Percentiles rank a stretch among this genome's conserved stretches.
Evolutionary conservation across 2,113 vertebrate species (phyloP).

Genomic region (Bufo bufo): DNA sequence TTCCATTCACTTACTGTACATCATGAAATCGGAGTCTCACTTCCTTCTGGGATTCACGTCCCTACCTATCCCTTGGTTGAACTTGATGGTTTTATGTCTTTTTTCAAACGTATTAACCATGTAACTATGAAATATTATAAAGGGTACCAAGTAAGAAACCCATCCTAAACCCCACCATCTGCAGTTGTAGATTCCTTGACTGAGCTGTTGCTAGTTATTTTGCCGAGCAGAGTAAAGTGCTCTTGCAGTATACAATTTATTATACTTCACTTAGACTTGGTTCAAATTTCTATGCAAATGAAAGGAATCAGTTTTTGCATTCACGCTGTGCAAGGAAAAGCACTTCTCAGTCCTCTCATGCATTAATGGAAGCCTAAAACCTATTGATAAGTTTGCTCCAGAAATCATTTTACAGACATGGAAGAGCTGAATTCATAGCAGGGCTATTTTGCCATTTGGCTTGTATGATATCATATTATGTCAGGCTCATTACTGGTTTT

Average conservation of each 20-base stretch:
- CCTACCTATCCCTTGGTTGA: too few species aligned
- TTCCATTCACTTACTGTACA: too few species aligned
- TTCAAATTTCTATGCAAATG: background rate
- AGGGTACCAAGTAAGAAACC: background rate
- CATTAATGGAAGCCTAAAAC: constrained; percentile 10
- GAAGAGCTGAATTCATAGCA: background rate
- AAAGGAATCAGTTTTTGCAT: constrained; percentile 8
- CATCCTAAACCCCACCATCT: background rate
- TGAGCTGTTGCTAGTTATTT: background rate
- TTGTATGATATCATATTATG: background rate
- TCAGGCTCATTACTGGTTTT: background rate
- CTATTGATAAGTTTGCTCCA: background rate
- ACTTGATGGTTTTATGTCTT: too few species aligned
- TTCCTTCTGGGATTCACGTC: too few species aligned
- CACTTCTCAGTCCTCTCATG: background rate
- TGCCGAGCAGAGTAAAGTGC: background rate
- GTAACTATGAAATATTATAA: too few species aligned
- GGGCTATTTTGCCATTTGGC: background rate
- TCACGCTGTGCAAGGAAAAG: background rate
- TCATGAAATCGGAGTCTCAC: too few species aligned
- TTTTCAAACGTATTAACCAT: too few species aligned
- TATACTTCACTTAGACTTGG: constrained; percentile 4
- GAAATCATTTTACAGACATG: background rate
- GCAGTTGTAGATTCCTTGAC: background rate
- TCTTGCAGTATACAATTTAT: background rate